Evolutionary conservation across 2,888 invertebrate species (phyloP), one percentile per base, ranked within the genome.

Genomic region (Disparrhopalites patrizii): DNA sequence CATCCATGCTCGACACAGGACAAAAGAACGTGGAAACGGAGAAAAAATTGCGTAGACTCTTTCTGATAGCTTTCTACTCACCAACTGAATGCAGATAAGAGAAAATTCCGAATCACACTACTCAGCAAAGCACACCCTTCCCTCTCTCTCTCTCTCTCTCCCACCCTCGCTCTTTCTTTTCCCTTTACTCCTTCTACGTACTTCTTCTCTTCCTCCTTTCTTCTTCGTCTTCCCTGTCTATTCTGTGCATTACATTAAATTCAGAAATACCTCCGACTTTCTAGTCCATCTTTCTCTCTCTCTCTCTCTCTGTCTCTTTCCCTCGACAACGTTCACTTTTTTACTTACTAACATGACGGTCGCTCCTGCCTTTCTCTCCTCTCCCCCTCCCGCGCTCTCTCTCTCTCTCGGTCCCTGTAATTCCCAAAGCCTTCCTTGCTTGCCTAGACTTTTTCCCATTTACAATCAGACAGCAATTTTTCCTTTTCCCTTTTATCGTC

Each of bases 21-120:
- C 60, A 67, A 67, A 65, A 63, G 67, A 61, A 62, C 62, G 28
- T 62, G 54, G 62, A 62, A 62, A 52, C 62, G 51, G 62, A 62
- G 62, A 69, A 69, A 68, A 69, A 69, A 69, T 69, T 69, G 69
- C 69, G 69, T 69, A 69, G 67, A 67, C 63, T 67, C 64, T 57
- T 56, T 33, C 69, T 69, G 69, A 69, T 69, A 67, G 69, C 69
- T 69, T 69, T 69, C 69, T 69, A 67, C 69, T 69, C 69, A 70
- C 70, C 70, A 64, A 66, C 70, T 70, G 70, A 70, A 70, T 70
- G 70, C 70, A 68, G 68, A 70, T 68, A 68, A 68, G 70, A 70
- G 66, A 68, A 67, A 69, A 68, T 68, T 70, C 68, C 66, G 65
- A 67, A 67, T 69, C 69, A 69, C 65, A 69, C 67, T 67, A 69